Evolutionary conservation across 2,113 vertebrate genomes (phyloP).

Genomic region (Notarius quadriscutis): DNA sequence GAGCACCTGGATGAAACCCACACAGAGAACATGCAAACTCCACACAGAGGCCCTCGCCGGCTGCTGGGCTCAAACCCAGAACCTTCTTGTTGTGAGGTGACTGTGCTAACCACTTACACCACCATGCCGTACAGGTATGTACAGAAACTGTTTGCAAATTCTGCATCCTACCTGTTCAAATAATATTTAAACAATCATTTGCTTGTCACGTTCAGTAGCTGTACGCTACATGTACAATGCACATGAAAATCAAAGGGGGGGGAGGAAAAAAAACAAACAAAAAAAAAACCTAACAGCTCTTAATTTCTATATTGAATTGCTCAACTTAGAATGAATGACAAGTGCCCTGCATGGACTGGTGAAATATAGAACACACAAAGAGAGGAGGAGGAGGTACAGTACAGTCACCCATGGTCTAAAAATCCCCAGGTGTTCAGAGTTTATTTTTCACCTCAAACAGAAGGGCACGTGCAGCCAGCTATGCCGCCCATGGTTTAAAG

Average conservation of each 20-base stretch:
- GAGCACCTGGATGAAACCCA: too few species aligned
- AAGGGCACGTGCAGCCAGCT: constrained; percentile 11
- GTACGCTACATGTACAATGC: background rate
- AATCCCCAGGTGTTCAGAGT: constrained; percentile 24
- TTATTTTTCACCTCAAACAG: constrained; percentile 3
- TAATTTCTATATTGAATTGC: background rate
- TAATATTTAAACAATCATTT: background rate
- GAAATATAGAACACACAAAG: background rate
- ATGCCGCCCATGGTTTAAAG: background rate
- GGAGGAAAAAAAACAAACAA: too few species aligned
- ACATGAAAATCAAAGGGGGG: background rate
- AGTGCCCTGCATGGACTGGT: background rate
- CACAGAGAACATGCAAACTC: too few species aligned
- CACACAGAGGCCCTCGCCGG: too few species aligned
- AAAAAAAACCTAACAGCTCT: background rate
- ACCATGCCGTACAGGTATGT: too few species aligned
- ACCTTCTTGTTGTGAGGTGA: too few species aligned
- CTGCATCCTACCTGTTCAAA: too few species aligned
- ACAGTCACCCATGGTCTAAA: background rate
- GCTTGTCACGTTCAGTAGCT: background rate
- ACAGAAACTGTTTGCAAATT: background rate
- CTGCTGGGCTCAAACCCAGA: too few species aligned
- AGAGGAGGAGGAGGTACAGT: background rate
- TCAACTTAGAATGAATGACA: background rate
- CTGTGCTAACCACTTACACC: too few species aligned